Base-by-base conservation (phyloP, 2,888 invertebrate species). In the Coelinius sp. region DNA sequence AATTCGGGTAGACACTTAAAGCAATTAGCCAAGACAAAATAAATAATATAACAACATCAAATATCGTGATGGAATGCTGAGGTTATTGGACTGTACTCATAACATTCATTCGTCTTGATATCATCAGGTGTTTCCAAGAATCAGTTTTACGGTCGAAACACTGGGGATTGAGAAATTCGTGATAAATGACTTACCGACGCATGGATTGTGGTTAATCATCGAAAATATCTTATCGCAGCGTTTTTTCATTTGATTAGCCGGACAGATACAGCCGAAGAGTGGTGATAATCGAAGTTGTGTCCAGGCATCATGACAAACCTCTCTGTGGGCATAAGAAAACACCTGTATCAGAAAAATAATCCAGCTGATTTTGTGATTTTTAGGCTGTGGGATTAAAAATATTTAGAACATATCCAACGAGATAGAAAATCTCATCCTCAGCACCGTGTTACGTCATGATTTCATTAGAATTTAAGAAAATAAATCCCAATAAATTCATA, bases 211-310 rank as follows among this genome's bases (percentile, higher is more conserved):
- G 91, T 97, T 96, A 85, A 97, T 95, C 87, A 94, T 92, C 79
- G 93, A 92, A 89, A 95, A 96, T 89, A 96, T 95, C 82, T 94
- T 91, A 89, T 96, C 95, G 89, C 96, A 97, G 80, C 94, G 92
- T 83, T 92, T 92, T 92, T 95, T 94, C 92, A 94, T 94, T 88
- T 95, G 94, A 81, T 94, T 95, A 88, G 94, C 95, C 79, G 96
- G 96, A 86, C 96, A 97, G 86, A 96, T 95, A 89, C 96, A 97
- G 65, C 96, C 97, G 88, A 96, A 97, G 91, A 97, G 94, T 0
- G 96, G 96, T 24, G 96, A 95, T 76, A 94, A 90, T 71, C 96
- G 92, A 70, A 97, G 90, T 83, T 95, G 94, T 77, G 94, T 93
- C 96, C 96, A 97, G 62, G 96, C 93, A 83, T 95, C 94, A 84